These are phyloP conservation scores for Gambusia holbrooki DNA, from an alignment of 2,113 vertebrate genomes.

Conservation along the genomic window DNA sequence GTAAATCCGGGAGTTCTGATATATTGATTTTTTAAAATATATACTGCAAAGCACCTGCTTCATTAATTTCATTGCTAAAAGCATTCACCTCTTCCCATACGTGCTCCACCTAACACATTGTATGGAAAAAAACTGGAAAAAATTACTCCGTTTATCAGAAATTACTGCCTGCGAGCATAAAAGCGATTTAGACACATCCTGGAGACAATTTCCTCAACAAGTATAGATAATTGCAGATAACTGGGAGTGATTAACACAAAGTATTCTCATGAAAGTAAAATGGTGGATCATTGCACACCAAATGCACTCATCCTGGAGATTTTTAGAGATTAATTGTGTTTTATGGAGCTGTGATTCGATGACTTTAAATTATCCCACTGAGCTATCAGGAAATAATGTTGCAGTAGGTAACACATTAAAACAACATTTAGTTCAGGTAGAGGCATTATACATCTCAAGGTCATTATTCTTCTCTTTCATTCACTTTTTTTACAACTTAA, in stretches of 20 bases:
- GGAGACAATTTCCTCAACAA: slow-evolving; percentile 9
- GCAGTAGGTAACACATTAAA: background rate
- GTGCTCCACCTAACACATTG: slow-evolving; percentile 41
- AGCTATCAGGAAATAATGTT: background rate
- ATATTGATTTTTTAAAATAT: slow-evolving; percentile 6
- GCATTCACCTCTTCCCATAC: background rate
- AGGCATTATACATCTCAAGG: background rate
- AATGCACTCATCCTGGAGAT: background rate
- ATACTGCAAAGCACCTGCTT: slow-evolving; percentile 31
- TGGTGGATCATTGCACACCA: slow-evolving; percentile 6
- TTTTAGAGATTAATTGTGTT: background rate
- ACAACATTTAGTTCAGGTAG: background rate
- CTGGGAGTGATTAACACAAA: slow-evolving; percentile 38
- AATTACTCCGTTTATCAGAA: slow-evolving; percentile 44
- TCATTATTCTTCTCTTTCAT: background rate
- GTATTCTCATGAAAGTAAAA: slow-evolving; percentile 18
- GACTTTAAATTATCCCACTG: background rate
- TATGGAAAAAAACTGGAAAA: slow-evolving; percentile 33
- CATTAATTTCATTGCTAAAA: background rate
- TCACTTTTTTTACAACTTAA: no score
- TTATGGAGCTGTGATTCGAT: background rate
- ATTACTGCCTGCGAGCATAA: slow-evolving; percentile 43
- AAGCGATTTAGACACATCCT: slow-evolving; percentile 47
- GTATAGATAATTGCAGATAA: slow-evolving; percentile 30
- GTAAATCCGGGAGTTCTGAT: background rate